Conservation (phyloP, 2,888 invertebrate genomes). For the Megalurothrips usitatus region DNA sequence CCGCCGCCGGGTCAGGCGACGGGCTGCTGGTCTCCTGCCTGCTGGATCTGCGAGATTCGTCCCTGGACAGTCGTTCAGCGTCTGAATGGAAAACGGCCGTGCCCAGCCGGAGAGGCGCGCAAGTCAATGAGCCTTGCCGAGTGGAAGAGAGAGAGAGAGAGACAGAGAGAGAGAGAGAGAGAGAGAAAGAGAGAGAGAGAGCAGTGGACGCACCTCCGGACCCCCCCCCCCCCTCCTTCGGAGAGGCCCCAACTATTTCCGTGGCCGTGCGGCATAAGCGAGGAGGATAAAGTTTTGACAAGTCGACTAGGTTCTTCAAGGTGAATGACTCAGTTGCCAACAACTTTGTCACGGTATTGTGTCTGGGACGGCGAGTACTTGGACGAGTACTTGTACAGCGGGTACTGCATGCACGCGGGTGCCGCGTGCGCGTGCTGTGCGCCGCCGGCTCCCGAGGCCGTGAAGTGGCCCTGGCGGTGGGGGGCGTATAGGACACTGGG, state of each 20-base stretch:
- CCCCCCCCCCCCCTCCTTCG: background rate
- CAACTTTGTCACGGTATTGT: too few species aligned
- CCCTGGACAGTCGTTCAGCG: slow-evolving; percentile 1
- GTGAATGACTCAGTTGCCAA: too few species aligned
- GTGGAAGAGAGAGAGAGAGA: too few species aligned
- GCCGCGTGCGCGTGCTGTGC: background rate
- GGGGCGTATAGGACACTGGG: background rate
- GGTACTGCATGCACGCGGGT: too few species aligned
- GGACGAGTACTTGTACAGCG: too few species aligned
- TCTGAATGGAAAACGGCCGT: slow-evolving; percentile 1
- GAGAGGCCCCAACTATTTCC: background rate
- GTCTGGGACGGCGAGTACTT: too few species aligned
- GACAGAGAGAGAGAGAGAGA: too few species aligned
- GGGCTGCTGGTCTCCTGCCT: too few species aligned
- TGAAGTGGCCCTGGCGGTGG: background rate
- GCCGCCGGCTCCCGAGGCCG: background rate
- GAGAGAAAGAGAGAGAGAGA: too few species aligned
- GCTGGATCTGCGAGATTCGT: background rate
- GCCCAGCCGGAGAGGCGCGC: background rate
- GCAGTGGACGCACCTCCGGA: background rate
- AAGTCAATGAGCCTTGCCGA: slow-evolving; percentile 3
- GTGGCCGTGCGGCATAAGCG: too few species aligned
- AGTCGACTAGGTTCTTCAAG: too few species aligned
- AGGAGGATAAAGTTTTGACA: background rate
- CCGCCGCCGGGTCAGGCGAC: too few species aligned